Percentiles rank a stretch among this genome's conserved stretches.
These are phyloP conservation scores for Lepilemur septentrionalis DNA, from an alignment of 2,797 vertebrate species.

Conservation along the genomic window DNA sequence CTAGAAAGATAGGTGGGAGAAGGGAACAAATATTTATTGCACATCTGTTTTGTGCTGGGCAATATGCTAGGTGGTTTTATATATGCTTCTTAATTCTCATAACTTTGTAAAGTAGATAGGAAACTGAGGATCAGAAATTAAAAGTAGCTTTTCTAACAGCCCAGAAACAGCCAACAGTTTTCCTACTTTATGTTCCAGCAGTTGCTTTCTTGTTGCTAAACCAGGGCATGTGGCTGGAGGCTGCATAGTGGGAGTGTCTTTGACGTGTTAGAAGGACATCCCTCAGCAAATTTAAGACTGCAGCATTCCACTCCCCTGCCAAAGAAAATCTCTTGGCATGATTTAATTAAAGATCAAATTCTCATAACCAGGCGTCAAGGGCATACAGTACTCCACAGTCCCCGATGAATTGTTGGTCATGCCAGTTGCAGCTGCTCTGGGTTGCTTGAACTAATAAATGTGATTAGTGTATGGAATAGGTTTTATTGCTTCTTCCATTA, in stretches of 20 bases:
- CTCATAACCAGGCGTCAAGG: constrained; percentile 59
- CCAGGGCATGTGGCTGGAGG: constrained; percentile 26
- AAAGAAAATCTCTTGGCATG: constrained; percentile 75
- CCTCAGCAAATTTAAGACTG: constrained; percentile 63
- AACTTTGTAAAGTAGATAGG: neutral
- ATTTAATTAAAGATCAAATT: constrained; percentile 75
- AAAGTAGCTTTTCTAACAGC: constrained; percentile 20
- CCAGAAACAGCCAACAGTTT: constrained; percentile 1
- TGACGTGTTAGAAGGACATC: constrained; percentile 59
- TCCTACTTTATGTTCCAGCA: constrained; percentile 13
- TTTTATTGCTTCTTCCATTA: constrained; percentile 42
- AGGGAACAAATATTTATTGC: neutral
- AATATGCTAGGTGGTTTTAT: neutral
- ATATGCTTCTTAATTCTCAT: constrained; percentile 10
- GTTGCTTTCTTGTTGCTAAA: constrained; percentile 43
- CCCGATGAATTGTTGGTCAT: neutral
- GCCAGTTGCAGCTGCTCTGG: constrained; percentile 16
- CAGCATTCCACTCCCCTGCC: constrained; percentile 56
- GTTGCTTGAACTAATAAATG: constrained; percentile 30
- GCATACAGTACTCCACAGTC: constrained; percentile 40
- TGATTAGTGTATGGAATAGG: neutral
- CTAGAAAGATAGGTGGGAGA: neutral
- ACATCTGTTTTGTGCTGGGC: constrained; percentile 1
- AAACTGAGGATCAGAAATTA: constrained; percentile 44
- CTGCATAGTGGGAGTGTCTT: constrained; percentile 27